These are phyloP conservation scores for Echiichthys vipera DNA, from an alignment of 2,797 vertebrate species.

Conservation along the genomic window DNA sequence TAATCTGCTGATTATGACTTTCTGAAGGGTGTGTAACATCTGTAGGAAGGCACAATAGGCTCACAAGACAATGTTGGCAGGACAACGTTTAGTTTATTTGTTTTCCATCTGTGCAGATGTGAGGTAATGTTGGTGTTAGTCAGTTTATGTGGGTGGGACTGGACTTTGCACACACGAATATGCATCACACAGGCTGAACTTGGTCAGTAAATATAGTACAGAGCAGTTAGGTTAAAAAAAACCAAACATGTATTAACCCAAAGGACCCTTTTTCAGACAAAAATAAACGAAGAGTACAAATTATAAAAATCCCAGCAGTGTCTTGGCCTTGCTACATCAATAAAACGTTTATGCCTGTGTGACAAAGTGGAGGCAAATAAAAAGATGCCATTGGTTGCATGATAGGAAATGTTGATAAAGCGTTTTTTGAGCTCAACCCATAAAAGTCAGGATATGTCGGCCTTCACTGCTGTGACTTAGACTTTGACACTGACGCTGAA, in stretches of 20 bases:
- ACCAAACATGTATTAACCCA: no score
- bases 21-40: conserved; percentile 33
- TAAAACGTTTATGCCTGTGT: not conserved
- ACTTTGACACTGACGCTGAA: not conserved
- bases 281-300: not conserved
- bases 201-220: not conserved
- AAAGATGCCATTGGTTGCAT: not conserved
- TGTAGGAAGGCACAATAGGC: not conserved
- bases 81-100: not conserved
- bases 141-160: not conserved
- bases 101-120: conserved; percentile 11
- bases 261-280: not conserved
- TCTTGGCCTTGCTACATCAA: not conserved
- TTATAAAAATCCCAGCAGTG: no score
- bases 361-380: not conserved
- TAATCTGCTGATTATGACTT: conserved; percentile 4
- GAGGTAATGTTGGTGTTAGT: not conserved
- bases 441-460: not conserved
- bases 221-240: no score
- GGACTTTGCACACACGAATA: conserved; percentile 14
- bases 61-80: not conserved
- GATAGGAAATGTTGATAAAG: not conserved
- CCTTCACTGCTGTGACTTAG: not conserved
- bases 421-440: not conserved
- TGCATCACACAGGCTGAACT: conserved; percentile 2